phyloP scores from a whole-genome alignment of 2,113 vertebrate species.

The Uria lomvia region DNA sequence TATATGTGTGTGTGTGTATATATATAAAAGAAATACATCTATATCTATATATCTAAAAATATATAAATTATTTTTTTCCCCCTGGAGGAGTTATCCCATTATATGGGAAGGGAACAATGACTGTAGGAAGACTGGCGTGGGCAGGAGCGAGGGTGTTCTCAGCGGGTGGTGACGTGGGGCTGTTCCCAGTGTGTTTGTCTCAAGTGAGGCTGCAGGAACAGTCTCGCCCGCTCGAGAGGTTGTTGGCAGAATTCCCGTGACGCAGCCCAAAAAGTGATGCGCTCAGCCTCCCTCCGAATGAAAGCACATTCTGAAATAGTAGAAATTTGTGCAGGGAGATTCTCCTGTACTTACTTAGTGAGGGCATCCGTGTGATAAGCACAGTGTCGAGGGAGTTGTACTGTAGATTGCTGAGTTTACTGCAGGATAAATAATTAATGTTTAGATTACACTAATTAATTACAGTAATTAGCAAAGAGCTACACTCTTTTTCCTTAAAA shows the following conservation, averaged over 20 bases:
- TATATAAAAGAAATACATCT: neutral
- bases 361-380: neutral
- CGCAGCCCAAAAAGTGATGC: neutral
- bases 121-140: neutral
- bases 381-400: neutral
- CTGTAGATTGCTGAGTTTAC: neutral
- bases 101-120: neutral
- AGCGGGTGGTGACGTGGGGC: neutral
- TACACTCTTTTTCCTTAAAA: neutral
- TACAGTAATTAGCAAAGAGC: neutral
- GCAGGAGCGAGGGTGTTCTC: neutral
- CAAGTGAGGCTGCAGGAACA: neutral
- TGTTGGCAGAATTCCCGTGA: neutral
- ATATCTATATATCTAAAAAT: neutral
- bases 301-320: neutral
- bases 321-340: neutral
- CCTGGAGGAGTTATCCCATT: neutral
- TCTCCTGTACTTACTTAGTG: neutral
- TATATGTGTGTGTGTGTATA: no score
- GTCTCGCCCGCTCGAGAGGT: rapidly evolving
- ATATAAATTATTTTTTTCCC: neutral
- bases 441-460: conserved; percentile 34
- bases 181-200: neutral
- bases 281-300: neutral
- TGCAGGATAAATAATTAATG: conserved; percentile 49